These are phyloP conservation scores for Drosophila robusta DNA, from an alignment of 2,888 invertebrate species.

Conservation along the genomic window DNA sequence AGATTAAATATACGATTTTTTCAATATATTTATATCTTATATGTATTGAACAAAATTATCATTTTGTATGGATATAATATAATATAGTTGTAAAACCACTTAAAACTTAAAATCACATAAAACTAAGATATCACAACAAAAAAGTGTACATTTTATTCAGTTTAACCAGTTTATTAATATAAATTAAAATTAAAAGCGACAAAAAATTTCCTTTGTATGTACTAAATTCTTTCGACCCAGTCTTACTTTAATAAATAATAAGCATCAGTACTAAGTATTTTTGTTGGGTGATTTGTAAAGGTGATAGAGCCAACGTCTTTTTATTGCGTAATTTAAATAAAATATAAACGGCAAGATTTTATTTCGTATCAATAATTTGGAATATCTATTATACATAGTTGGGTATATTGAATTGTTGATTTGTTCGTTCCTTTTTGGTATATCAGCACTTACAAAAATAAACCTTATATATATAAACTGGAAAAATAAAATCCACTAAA, in stretches of 20 bases:
- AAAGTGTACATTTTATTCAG: too few species aligned
- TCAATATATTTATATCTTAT: too few species aligned
- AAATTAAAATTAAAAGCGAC: conserved; percentile 11
- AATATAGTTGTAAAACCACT: too few species aligned
- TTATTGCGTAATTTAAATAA: conserved; percentile 18
- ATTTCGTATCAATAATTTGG: conserved; percentile 27
- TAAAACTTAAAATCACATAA: too few species aligned
- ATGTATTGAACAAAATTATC: too few species aligned
- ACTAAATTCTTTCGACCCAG: conserved; percentile 6
- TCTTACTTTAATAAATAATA: conserved; percentile 15
- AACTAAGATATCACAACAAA: too few species aligned
- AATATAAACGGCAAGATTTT: conserved; percentile 56
- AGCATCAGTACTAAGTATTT: conserved; percentile 44
- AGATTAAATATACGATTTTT: too few species aligned
- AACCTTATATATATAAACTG: conserved; percentile 17
- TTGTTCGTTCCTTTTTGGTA: conserved; percentile 60
- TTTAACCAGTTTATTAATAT: too few species aligned
- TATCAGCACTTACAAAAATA: conserved; percentile 66
- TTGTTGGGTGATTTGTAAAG: conserved; percentile 25
- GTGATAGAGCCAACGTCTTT: background rate
- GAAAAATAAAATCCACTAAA: conserved; percentile 20
- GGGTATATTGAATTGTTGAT: conserved; percentile 23
- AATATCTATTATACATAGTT: conserved; percentile 9
- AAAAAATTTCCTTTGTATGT: conserved; percentile 6
- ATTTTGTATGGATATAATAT: too few species aligned